These are phyloP conservation scores for Synanthedon formicaeformis DNA, from an alignment of 2,888 invertebrate genomes.

Conservation along the genomic window DNA sequence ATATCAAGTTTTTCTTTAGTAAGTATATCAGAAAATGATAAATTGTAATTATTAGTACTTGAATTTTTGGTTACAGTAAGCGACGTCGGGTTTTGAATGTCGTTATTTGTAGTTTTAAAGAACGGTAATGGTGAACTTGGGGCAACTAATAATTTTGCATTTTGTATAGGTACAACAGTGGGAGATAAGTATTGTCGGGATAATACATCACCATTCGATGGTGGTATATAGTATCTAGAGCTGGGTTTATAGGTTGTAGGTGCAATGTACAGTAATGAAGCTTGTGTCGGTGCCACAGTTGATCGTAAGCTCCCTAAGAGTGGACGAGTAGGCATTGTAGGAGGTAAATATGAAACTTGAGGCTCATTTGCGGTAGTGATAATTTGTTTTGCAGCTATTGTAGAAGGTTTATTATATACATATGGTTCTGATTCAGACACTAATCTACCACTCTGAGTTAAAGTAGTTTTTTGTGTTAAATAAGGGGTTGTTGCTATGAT, in stretches of 20 bases:
- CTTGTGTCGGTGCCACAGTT: conserved; percentile 23
- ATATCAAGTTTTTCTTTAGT: conserved; percentile 54
- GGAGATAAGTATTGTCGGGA: conserved; percentile 41
- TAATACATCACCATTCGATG: conserved; percentile 19
- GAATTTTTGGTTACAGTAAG: conserved; percentile 26
- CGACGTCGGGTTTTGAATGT: conserved; percentile 17
- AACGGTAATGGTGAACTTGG: conserved; percentile 24
- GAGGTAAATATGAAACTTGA: conserved; percentile 22
- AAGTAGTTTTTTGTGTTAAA: conserved; percentile 19
- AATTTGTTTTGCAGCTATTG: conserved; percentile 23
- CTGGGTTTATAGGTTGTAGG: conserved; percentile 45
- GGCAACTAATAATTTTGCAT: conserved; percentile 21
- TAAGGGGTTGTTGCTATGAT: conserved; percentile 31
- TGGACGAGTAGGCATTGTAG: conserved; percentile 21
- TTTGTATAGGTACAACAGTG: conserved; percentile 20
- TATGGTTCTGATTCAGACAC: conserved; percentile 7
- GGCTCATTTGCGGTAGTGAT: conserved; percentile 20
- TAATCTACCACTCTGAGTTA: conserved; percentile 6
- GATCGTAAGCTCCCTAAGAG: conserved; percentile 17
- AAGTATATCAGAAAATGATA: conserved; percentile 49
- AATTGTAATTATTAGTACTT: conserved; percentile 31
- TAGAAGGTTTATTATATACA: conserved; percentile 28
- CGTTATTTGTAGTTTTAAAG: conserved; percentile 12
- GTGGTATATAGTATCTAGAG: conserved; percentile 39
- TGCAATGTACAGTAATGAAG: conserved; percentile 32